phyloP scores from a whole-genome alignment of 2,888 invertebrate species.

The Hedychridium roseum region DNA sequence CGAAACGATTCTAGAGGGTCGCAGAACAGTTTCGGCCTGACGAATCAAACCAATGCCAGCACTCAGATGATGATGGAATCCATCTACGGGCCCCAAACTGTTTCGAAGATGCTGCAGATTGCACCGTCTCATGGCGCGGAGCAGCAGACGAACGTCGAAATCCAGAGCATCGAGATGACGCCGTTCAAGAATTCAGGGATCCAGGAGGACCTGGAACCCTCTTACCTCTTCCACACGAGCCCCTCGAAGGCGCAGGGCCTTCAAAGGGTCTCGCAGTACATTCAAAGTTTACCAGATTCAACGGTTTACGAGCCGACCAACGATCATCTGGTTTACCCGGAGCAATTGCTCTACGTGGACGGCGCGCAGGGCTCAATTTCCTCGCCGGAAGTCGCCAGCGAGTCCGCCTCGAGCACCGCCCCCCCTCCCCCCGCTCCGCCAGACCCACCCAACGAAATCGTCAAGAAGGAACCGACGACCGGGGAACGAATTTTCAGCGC shows the following conservation, averaged over 20 bases:
- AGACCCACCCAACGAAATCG: conserved; percentile 34
- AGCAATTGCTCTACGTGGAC: conserved; percentile 24
- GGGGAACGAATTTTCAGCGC: conserved; percentile 60
- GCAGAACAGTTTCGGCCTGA: conserved; percentile 28
- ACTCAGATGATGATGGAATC: conserved; percentile 49
- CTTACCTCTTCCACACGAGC: conserved; percentile 21
- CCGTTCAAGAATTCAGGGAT: conserved; percentile 36
- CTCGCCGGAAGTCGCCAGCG: conserved; percentile 24
- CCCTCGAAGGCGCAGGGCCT: conserved; percentile 33
- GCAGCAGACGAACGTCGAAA: conserved; percentile 26
- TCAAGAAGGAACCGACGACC: conserved; percentile 51
- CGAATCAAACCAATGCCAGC: conserved; percentile 35
- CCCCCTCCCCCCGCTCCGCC: conserved; percentile 58
- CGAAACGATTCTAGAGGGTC: conserved; percentile 41
- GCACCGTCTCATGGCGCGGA: conserved; percentile 38
- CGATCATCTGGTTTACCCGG: conserved; percentile 20
- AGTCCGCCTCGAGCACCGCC: conserved; percentile 42
- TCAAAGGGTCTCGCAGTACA: conserved; percentile 56
- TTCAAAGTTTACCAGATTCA: conserved; percentile 56
- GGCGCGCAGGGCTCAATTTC: conserved; percentile 30
- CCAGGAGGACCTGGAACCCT: conserved; percentile 28
- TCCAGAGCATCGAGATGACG: conserved; percentile 50
- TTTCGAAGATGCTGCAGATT: conserved; percentile 41
- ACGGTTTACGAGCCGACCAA: conserved; percentile 41
- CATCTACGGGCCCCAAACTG: conserved; percentile 46